phyloP scores from a whole-genome alignment of 2,888 invertebrate species.

The Dasypolia templi region DNA sequence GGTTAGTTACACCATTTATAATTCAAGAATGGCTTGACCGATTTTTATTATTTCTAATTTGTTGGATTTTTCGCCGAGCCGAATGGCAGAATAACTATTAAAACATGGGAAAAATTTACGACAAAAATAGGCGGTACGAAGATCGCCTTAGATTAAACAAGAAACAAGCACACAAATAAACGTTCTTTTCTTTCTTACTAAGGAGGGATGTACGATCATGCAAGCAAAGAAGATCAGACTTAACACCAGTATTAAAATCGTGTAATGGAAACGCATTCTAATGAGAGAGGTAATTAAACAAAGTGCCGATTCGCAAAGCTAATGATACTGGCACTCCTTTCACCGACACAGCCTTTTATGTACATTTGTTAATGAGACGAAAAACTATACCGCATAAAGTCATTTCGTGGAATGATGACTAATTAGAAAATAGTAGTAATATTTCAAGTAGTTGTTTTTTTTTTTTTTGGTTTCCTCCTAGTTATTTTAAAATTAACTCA shows the following conservation, averaged over 20 bases:
- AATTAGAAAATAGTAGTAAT: constrained; percentile 15
- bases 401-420: constrained; percentile 47
- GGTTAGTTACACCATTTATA: too few relatives aligned
- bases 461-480: neutral
- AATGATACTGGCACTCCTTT: constrained; percentile 59
- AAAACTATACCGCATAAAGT: constrained; percentile 25
- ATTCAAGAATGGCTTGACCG: too few relatives aligned
- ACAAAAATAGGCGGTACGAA: too few relatives aligned
- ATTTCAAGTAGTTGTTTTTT: neutral
- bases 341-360: constrained; percentile 29
- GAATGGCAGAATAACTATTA: too few relatives aligned
- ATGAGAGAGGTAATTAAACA: constrained; percentile 76
- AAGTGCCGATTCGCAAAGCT: constrained; percentile 73
- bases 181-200: too few relatives aligned
- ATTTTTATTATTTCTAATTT: too few relatives aligned
- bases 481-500: neutral
- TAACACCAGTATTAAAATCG: constrained; percentile 3
- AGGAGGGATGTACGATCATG: neutral
- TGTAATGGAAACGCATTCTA: constrained; percentile 41
- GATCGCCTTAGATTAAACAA: too few relatives aligned
- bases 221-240: neutral
- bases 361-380: constrained; percentile 26
- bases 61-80: too few relatives aligned
- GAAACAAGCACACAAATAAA: too few relatives aligned
- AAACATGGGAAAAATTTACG: too few relatives aligned